Conservation (phyloP, 2,113 vertebrate genomes). For the Phodopus roborovskii region DNA sequence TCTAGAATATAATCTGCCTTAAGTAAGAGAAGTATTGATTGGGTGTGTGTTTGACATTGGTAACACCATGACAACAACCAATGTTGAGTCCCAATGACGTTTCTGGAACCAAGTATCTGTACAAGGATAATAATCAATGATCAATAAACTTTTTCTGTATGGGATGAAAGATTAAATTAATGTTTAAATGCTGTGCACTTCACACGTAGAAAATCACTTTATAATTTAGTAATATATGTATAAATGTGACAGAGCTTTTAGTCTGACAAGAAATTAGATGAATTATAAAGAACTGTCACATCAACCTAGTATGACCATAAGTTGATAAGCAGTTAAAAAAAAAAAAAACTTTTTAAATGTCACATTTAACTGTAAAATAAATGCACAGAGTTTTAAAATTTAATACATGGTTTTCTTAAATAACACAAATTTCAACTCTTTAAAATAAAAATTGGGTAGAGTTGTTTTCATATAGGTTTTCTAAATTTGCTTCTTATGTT, state of each 20-base stretch:
- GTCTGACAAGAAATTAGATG: neutral
- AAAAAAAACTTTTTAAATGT: constrained; percentile 15
- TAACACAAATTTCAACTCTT: constrained; percentile 63
- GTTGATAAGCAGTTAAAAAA: constrained; percentile 4
- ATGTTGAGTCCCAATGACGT: neutral
- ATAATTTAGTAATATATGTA: constrained; percentile 4
- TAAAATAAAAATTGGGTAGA: constrained; percentile 66
- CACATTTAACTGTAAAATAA: constrained; percentile 52
- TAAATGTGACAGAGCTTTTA: constrained; percentile 43
- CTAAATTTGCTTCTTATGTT: constrained; percentile 75
- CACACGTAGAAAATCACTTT: neutral
- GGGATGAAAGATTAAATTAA: neutral
- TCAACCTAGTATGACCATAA: constrained; percentile 4
- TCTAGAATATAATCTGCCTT: neutral
- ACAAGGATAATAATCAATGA: neutral
- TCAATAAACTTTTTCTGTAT: neutral
- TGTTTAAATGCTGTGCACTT: neutral
- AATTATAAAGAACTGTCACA: neutral
- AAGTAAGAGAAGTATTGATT: too few species aligned
- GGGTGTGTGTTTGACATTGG: neutral
- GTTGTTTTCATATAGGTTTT: constrained; percentile 34
- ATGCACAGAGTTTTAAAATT: neutral
- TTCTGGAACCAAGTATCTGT: neutral
- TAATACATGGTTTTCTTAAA: constrained; percentile 62
- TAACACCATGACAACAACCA: neutral